A percentile compares a stretch with the other conserved stretches of the same genome.
phyloP scores from a whole-genome alignment of 92 coral and sea anemone species.

The Hydrozoanthus gracilis region DNA sequence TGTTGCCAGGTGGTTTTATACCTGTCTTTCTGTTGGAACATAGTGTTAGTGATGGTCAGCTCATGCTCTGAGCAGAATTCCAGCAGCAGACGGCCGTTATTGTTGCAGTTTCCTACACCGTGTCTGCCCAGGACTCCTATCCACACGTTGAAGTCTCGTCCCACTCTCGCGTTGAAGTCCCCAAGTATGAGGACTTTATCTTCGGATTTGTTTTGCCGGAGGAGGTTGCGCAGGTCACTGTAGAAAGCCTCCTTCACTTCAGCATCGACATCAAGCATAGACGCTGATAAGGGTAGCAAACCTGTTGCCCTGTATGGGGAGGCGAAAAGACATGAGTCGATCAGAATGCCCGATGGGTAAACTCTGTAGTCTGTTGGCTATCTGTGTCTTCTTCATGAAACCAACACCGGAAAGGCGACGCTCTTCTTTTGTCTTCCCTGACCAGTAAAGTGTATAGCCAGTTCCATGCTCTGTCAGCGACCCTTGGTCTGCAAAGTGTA shows the following conservation, averaged over 20 bases:
- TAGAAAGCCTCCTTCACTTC: not conserved
- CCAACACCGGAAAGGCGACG: constrained; percentile 35
- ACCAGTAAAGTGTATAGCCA: constrained; percentile 37
- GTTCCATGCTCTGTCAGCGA: not conserved
- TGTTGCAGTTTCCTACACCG: constrained; percentile 1
- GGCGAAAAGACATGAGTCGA: constrained; percentile 22
- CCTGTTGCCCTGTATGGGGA: constrained; percentile 24
- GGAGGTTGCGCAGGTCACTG: not conserved
- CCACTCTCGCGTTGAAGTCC: too few species aligned
- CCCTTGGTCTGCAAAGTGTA: not conserved
- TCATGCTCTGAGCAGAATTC: not conserved
- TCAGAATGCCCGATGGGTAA: constrained; percentile 32
- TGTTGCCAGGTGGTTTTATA: not conserved
- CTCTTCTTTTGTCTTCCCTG: not conserved
- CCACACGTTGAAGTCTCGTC: not conserved
- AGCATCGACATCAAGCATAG: constrained; percentile 32
- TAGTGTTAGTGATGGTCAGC: not conserved
- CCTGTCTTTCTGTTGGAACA: constrained; percentile 11
- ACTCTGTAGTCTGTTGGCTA: constrained; percentile 31
- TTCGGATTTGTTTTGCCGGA: not conserved
- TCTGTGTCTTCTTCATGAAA: constrained; percentile 22
- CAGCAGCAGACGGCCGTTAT: constrained; percentile 21
- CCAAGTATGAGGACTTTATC: not conserved
- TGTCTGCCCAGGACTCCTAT: not conserved
- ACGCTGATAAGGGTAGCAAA: constrained; percentile 41